These are phyloP conservation scores for Ptychoptera albimana DNA, from an alignment of 2,888 invertebrate genomes.

Conservation along the genomic window DNA sequence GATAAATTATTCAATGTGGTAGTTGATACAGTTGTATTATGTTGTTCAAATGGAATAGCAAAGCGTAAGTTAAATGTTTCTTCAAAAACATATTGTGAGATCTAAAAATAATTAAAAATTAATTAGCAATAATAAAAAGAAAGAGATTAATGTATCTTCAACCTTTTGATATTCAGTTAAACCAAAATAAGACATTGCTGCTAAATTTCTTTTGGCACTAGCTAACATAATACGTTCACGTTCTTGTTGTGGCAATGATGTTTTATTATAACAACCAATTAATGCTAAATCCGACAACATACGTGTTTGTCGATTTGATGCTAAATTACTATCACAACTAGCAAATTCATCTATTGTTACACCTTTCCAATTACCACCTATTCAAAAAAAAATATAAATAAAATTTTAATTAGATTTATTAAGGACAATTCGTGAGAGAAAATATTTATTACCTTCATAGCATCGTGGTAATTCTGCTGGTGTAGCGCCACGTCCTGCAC, in stretches of 20 bases:
- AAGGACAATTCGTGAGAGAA: background rate
- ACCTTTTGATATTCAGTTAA: constrained; percentile 91
- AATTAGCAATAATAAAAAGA: constrained; percentile 1
- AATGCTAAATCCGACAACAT: constrained; percentile 94
- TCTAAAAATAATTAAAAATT: constrained; percentile 30
- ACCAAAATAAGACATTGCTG: constrained; percentile 93
- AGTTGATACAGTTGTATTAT: constrained; percentile 78
- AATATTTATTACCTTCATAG: constrained; percentile 31
- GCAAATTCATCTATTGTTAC: constrained; percentile 85
- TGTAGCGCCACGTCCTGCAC: constrained; percentile 58
- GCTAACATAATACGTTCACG: constrained; percentile 76
- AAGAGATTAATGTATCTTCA: constrained; percentile 11
- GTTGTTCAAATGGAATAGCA: constrained; percentile 80
- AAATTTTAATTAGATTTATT: background rate
- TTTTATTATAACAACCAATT: constrained; percentile 88
- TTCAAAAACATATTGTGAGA: constrained; percentile 86
- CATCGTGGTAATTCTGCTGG: constrained; percentile 72
- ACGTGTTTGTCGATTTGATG: constrained; percentile 89
- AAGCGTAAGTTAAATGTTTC: constrained; percentile 84
- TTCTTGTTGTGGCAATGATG: constrained; percentile 53
- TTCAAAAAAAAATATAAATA: constrained; percentile 15
- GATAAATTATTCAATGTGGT: constrained; percentile 64
- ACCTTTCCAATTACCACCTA: constrained; percentile 68
- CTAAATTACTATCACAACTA: constrained; percentile 82
- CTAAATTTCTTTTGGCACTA: constrained; percentile 89